These are phyloP conservation scores for Heteractis magnifica DNA, from an alignment of 92 coral and sea anemone genomes.

Conservation along the genomic window DNA sequence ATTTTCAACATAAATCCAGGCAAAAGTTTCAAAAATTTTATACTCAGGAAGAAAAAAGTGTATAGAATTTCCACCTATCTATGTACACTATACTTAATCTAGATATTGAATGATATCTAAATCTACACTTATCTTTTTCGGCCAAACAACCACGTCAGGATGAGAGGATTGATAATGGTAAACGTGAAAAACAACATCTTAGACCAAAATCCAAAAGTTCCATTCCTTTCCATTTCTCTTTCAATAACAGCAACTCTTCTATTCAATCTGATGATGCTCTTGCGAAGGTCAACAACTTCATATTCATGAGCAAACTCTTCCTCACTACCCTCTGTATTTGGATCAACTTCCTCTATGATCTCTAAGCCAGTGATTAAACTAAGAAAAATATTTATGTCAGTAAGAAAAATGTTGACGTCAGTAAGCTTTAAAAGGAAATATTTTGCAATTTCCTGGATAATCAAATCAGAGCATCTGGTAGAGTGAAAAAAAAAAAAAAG, in stretches of 20 bases:
- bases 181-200: slow-evolving; percentile 72
- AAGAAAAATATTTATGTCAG: slow-evolving; percentile 4
- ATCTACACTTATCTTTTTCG: slow-evolving; percentile 55
- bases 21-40: too few relatives aligned
- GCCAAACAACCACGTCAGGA: slow-evolving; percentile 85
- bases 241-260: slow-evolving; percentile 69
- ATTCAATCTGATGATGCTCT: slow-evolving; percentile 63
- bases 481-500: not conserved
- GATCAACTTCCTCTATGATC: slow-evolving; percentile 60
- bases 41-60: too few relatives aligned
- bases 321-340: slow-evolving; percentile 53
- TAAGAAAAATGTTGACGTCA: too few relatives aligned
- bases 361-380: slow-evolving; percentile 69
- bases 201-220: slow-evolving; percentile 79
- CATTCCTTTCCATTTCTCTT: slow-evolving; percentile 57
- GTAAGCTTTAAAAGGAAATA: not conserved
- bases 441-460: too few relatives aligned
- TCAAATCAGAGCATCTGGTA: not conserved
- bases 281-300: slow-evolving; percentile 66
- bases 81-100: not conserved
- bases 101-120: not conserved
- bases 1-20: too few relatives aligned
- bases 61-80: not conserved
- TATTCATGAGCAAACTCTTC: slow-evolving; percentile 48
- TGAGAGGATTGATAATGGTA: slow-evolving; percentile 76